A percentile compares a stretch with the other conserved stretches of the same genome.
phyloP scores from a whole-genome alignment of 2,113 vertebrate species.

The Sinosuthora webbiana region DNA sequence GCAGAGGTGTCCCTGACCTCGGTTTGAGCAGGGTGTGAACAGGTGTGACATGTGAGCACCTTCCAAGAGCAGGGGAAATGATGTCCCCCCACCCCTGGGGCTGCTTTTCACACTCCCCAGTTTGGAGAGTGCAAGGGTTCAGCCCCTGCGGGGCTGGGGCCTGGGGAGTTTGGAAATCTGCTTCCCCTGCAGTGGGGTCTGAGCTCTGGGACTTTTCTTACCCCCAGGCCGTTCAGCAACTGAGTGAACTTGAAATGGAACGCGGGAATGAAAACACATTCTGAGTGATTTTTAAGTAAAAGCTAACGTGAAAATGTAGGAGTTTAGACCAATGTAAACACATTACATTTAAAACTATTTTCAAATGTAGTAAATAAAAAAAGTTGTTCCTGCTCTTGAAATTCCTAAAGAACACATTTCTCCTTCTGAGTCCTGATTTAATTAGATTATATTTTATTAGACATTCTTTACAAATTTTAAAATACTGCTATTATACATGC shows the following conservation, averaged over 20 bases:
- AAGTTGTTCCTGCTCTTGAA: slow-evolving; percentile 10
- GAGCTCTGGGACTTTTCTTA: not conserved
- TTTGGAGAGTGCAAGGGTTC: not conserved
- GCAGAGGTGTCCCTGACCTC: not conserved
- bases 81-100: not conserved
- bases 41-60: not conserved
- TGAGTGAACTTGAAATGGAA: not conserved
- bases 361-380: slow-evolving; percentile 41
- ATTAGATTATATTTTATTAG: slow-evolving; percentile 82
- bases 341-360: slow-evolving; percentile 36
- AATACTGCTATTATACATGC: slow-evolving; percentile 80
- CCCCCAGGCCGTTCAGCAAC: not conserved
- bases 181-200: not conserved
- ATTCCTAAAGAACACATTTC: slow-evolving; percentile 55
- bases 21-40: not conserved
- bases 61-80: not conserved
- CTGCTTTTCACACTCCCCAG: not conserved
- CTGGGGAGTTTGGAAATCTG: not conserved
- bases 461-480: slow-evolving; percentile 79
- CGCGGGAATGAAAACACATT: not conserved
- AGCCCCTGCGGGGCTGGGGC: not conserved
- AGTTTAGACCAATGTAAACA: slow-evolving; percentile 52
- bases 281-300: slow-evolving; percentile 64
- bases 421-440: slow-evolving; percentile 45
- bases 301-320: slow-evolving; percentile 68